Percentiles rank a stretch among this genome's conserved stretches.
These are phyloP conservation scores for Thymelicus sylvestris DNA, from an alignment of 2,888 invertebrate genomes.

Conservation along the genomic window DNA sequence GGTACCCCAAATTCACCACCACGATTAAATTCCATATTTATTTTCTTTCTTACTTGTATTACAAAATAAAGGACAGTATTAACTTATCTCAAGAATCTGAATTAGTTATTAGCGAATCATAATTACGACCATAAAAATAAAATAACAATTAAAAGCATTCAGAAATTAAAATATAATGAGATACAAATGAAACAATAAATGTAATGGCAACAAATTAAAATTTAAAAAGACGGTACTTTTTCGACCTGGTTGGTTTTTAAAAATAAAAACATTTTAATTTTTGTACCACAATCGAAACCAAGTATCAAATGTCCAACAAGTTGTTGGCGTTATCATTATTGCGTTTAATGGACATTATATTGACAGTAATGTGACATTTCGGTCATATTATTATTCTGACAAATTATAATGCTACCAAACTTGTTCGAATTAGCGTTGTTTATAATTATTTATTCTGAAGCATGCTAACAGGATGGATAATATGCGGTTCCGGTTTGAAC, in stretches of 20 bases:
- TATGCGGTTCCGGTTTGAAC: conserved; percentile 7
- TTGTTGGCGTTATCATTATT: conserved; percentile 64
- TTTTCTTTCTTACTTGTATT: no score
- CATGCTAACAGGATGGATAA: conserved; percentile 16
- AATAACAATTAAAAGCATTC: no score
- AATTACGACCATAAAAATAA: neutral
- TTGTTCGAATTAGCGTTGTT: conserved; percentile 17
- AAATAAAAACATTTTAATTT: conserved; percentile 12
- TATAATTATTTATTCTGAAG: conserved; percentile 20
- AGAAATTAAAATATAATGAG: neutral
- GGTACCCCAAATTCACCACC: neutral
- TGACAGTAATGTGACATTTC: conserved; percentile 64
- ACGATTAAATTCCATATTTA: no score
- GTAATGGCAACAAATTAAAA: neutral
- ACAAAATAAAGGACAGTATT: no score
- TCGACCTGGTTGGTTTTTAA: neutral
- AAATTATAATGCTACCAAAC: conserved; percentile 22
- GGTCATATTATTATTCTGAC: conserved; percentile 30
- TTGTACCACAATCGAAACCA: conserved; percentile 49
- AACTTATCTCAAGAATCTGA: neutral
- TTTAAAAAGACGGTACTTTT: no score
- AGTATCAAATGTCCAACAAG: conserved; percentile 69
- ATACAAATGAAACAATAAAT: neutral
- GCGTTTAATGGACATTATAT: conserved; percentile 60
- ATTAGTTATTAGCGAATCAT: neutral